Evolutionary conservation across 2,888 invertebrate genomes (phyloP).

Genomic region (Cheilosia grossa): DNA sequence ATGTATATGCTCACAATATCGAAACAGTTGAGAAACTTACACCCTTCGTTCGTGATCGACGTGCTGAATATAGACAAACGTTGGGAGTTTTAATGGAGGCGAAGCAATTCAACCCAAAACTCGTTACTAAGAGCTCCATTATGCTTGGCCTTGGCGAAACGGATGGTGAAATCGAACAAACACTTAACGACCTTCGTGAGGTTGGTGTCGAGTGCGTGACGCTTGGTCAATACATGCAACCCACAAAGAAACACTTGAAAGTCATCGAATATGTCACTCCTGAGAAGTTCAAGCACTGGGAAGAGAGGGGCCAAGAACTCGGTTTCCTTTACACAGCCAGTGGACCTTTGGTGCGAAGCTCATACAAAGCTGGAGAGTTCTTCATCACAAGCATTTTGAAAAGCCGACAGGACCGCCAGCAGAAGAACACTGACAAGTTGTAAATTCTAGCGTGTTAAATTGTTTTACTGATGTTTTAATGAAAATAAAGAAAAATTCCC

Average conservation of each 20-base stretch:
- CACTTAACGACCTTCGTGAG: conserved; percentile 92
- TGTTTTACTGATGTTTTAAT: conserved; percentile 40
- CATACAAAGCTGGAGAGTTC: conserved; percentile 99
- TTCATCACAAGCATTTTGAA: conserved; percentile 92
- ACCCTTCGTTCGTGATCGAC: conserved; percentile 95
- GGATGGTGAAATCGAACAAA: conserved; percentile 93
- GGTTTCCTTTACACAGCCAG: conserved; percentile 99
- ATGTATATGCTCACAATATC: conserved; percentile 99
- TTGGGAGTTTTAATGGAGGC: conserved; percentile 91
- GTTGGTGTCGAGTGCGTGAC: conserved; percentile 97
- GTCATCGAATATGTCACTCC: conserved; percentile 98
- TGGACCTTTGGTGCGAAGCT: conserved; percentile 97
- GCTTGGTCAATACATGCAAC: conserved; percentile 99
- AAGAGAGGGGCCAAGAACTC: conserved; percentile 89
- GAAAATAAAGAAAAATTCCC: conserved; percentile 34
- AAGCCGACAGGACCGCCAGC: conserved; percentile 81
- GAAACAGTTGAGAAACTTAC: conserved; percentile 97
- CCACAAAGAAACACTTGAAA: conserved; percentile 97
- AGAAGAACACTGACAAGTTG: conserved; percentile 26
- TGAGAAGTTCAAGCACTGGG: conserved; percentile 95
- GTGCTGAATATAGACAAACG: conserved; percentile 97
- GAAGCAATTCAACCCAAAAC: conserved; percentile 90
- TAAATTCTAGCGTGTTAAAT: conserved; percentile 26
- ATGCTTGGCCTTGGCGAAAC: conserved; percentile 98
- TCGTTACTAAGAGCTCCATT: conserved; percentile 98